Base-by-base conservation (phyloP, 1,140 invertebrate species). In the Dinoponera quadriceps region DNA sequence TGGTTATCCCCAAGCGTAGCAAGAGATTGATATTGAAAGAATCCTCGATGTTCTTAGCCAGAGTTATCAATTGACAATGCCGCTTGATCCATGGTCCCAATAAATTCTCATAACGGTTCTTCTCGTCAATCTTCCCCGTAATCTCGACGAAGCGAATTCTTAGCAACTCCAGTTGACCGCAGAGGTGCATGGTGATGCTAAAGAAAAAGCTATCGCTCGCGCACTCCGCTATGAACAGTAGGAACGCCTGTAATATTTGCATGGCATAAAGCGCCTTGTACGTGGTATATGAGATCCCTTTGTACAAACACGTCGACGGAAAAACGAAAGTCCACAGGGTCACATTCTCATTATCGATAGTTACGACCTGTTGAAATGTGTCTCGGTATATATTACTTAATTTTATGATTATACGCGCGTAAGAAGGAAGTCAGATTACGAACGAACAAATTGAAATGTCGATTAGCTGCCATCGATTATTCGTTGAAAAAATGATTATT, bases 171-270 rank as follows among this genome's bases (percentile, higher is more conserved):
- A 88, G 13, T 25, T 88, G 87, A n/a, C 69, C 85, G 14, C 82
- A 82, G 5, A 86, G 66, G 13, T 88, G 87, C 59, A 68, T 74
- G 1, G 83, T 74, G 20, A 88, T 27, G 16, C 62, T 72, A 25
- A 88, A 86, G n/a, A 88, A 88, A 48, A 86, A 88, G 2, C 75
- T 74, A n/a, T 88, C 87, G n/a, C 3, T 33, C 27, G 55, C 25
- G 11, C 65, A 71, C 20, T n/a, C 11, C 2, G 38, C 14, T 27
- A n/a, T 14, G n/a, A 20, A 81, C 0, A 48, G 3, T 49, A 71
- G 13, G 4, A 69, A 29, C 25, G n/a, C 13, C 27, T 72, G 51
- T 22, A 69, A 20, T 22, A 81, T 29, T 49, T 81, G 78, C 38
- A 60, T 48, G 5, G 22, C 22, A 7, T 72, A 9, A 60, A 81